Evolutionary conservation across 2,797 vertebrate genomes (phyloP), one percentile per base, ranked within the genome.

Genomic region (Melanotaenia maccullochi): DNA sequence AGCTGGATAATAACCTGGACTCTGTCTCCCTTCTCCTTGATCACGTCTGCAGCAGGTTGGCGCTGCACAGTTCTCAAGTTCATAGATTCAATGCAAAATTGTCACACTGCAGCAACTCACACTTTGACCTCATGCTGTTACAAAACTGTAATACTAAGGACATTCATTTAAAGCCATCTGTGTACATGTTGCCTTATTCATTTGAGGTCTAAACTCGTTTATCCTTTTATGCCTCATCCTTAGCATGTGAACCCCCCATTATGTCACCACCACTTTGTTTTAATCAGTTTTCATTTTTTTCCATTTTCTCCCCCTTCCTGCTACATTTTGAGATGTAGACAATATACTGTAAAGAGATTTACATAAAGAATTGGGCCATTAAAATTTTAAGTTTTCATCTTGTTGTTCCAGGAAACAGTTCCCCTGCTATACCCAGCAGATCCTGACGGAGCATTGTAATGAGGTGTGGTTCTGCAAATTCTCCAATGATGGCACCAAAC

Each of bases 381-480:
- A 59, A 2, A 3, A 66, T 59, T 74, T 68, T 47, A 73, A 82
- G 22, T 3, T 58, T 47, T 25, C 3, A 0, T 40, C 20, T 65
- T 32, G 6, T 51, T 73, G 60, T 79, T 68, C 62, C 90, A 99
- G 98, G 95, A 99, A 98, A 87, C 98, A 99, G 94, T 99, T 99
- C 87, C 98, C 98, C 3, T 99, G 98, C 93, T 98, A 98, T 88
- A 99, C 98, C 44, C 98, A 99, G 88, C 98, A 99, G 93, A 99
- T 99, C 90, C 95, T 99, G 81, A 99, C 98, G 13, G 98, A 99
- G 79, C 98, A 99, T 91, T 99, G 98, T 93, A 99, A 99, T 52
- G 98, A 99, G 92, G 98, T 99, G 61, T 99, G 98, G 98, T 99
- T 99, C 95, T 99, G 98, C 94, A 99, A 99, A 86, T 99, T 99